Conservation (phyloP, 2,888 invertebrate species). For the Chymomyza amoena region DNA sequence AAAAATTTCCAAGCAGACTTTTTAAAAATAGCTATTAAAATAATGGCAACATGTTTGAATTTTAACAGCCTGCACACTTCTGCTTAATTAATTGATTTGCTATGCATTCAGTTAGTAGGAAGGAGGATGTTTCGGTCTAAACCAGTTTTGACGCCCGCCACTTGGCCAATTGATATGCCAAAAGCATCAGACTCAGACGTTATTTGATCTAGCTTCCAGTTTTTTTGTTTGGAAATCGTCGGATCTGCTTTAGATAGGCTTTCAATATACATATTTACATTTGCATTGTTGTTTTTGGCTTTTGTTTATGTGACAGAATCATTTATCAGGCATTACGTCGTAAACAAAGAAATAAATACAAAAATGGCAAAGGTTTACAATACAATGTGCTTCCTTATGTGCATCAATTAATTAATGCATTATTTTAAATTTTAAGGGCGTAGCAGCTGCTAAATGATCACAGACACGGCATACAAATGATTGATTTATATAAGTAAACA, state of each 20-base stretch:
- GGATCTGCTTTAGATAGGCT: too few relatives aligned
- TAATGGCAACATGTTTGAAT: background rate
- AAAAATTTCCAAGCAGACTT: background rate
- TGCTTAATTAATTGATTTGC: slow-evolving; percentile 21
- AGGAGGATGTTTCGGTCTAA: background rate
- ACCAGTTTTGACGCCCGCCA: background rate
- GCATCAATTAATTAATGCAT: background rate
- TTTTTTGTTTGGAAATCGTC: too few relatives aligned
- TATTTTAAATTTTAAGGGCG: background rate
- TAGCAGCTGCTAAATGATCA: background rate
- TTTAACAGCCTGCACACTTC: slow-evolving; percentile 22
- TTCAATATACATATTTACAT: too few relatives aligned
- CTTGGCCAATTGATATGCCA: too few relatives aligned
- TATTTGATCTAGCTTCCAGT: too few relatives aligned
- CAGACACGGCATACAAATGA: background rate
- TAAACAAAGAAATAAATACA: background rate
- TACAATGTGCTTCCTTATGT: background rate
- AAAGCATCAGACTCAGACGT: too few relatives aligned
- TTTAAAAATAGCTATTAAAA: slow-evolving; percentile 14
- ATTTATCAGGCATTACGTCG: background rate
- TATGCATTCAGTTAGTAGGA: slow-evolving; percentile 7
- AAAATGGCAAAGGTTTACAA: background rate
- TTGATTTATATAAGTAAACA: background rate
- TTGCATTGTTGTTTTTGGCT: background rate
- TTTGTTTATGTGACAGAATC: background rate